Conservation (phyloP, 2,888 invertebrate genomes). For the Tethea ocularis region DNA sequence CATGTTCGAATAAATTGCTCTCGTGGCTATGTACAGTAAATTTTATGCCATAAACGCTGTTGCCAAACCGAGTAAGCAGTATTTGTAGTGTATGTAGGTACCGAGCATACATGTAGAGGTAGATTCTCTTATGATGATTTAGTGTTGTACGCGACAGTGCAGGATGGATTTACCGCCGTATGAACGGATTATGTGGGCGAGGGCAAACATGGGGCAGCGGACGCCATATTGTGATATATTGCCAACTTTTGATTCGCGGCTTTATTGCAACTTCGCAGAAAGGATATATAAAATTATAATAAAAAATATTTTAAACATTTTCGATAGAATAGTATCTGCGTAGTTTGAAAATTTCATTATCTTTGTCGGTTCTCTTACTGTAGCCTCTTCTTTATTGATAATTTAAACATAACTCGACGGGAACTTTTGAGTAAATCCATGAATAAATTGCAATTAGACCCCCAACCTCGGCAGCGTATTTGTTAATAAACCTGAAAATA, state of each 20-base stretch:
- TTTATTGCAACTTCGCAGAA: constrained; percentile 68
- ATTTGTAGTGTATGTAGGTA: constrained; percentile 53
- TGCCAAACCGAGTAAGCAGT: constrained; percentile 59
- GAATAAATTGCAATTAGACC: constrained; percentile 52
- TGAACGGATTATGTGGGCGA: constrained; percentile 84
- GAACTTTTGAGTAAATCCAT: not conserved
- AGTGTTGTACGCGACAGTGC: constrained; percentile 73
- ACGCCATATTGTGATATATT: constrained; percentile 81
- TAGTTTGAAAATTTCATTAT: not conserved
- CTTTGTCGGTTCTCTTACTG: not conserved
- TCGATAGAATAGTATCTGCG: not conserved
- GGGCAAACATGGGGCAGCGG: constrained; percentile 81
- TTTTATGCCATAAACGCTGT: constrained; percentile 45
- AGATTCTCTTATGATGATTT: constrained; percentile 84
- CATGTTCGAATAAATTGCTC: constrained; percentile 37
- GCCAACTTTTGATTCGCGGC: constrained; percentile 80
- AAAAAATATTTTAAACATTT: constrained; percentile 31
- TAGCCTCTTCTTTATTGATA: not conserved
- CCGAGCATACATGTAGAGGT: constrained; percentile 42
- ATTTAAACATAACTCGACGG: not conserved
- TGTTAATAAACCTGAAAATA: constrained; percentile 66
- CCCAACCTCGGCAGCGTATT: constrained; percentile 44
- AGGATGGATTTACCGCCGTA: constrained; percentile 82
- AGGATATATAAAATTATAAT: constrained; percentile 50
- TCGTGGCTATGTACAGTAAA: constrained; percentile 34